phyloP scores from a whole-genome alignment of 2,888 invertebrate species.

The Orchesellides sinensis region DNA sequence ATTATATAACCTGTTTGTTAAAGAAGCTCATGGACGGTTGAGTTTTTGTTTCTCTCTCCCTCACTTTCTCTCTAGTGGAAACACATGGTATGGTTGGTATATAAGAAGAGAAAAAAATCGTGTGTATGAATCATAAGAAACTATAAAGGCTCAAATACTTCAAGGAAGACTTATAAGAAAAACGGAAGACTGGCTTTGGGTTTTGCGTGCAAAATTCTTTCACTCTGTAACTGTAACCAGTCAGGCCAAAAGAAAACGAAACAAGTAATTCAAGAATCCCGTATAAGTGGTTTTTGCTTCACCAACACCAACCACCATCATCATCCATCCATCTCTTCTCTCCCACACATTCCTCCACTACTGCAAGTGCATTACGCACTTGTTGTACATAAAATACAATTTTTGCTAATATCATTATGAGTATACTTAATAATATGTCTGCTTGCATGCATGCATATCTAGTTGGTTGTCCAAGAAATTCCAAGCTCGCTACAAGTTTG shows the following conservation, averaged over 20 bases:
- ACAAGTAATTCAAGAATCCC: constrained; percentile 63
- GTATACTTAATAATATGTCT: not conserved
- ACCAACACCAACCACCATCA: constrained; percentile 12
- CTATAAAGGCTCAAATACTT: not conserved
- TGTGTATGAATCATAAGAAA: constrained; percentile 21
- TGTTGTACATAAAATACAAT: constrained; percentile 5
- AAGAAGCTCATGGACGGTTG: constrained; percentile 45
- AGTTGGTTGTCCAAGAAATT: not conserved
- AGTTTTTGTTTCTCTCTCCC: constrained; percentile 33
- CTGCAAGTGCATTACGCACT: constrained; percentile 24
- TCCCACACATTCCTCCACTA: too few species aligned
- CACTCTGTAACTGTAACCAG: not conserved
- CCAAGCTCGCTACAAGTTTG: not conserved
- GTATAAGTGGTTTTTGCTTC: constrained; percentile 49
- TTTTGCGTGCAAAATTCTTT: constrained; percentile 54
- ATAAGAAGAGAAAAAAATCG: not conserved
- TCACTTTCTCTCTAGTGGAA: constrained; percentile 22
- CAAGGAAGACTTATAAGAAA: constrained; percentile 17
- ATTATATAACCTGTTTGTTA: constrained; percentile 12
- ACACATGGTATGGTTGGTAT: not conserved
- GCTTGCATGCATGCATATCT: constrained; percentile 8
- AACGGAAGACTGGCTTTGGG: constrained; percentile 21
- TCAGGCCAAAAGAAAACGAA: constrained; percentile 19
- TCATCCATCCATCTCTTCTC: constrained; percentile 48
- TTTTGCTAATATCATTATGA: constrained; percentile 37